phyloP scores from a whole-genome alignment of 2,888 invertebrate genomes.

The Apocheima hispidaria region DNA sequence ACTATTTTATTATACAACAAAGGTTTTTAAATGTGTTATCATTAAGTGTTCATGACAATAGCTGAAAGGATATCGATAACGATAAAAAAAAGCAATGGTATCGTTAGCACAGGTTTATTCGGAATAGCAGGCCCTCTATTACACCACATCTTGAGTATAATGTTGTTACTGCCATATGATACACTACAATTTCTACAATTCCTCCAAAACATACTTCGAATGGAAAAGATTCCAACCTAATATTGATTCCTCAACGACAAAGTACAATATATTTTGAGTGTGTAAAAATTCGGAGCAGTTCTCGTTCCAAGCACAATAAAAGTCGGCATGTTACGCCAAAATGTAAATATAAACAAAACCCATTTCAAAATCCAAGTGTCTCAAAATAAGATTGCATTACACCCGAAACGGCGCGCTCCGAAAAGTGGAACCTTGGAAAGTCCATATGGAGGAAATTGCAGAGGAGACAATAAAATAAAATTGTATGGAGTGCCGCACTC shows the following conservation, averaged over 20 bases:
- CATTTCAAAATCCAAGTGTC: conserved; percentile 15
- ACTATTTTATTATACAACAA: too few relatives aligned
- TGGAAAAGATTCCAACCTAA: neutral
- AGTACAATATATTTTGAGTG: neutral
- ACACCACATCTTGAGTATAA: too few relatives aligned
- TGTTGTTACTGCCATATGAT: too few relatives aligned
- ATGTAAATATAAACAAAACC: conserved; percentile 1
- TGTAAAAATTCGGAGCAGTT: too few relatives aligned
- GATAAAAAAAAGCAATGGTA: too few relatives aligned
- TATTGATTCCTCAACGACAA: neutral
- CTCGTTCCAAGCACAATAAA: conserved; percentile 2
- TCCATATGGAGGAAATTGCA: conserved; percentile 25
- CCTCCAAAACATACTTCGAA: too few relatives aligned
- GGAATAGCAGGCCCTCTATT: too few relatives aligned
- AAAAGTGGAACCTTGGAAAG: conserved; percentile 4
- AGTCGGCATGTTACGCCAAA: conserved; percentile 7
- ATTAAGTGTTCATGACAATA: too few relatives aligned
- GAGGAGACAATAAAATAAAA: conserved; percentile 25
- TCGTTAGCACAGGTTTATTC: too few relatives aligned
- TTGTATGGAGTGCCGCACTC: conserved; percentile 22
- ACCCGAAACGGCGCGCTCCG: conserved; percentile 8
- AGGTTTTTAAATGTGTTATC: too few relatives aligned
- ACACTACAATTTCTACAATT: too few relatives aligned
- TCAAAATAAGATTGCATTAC: conserved; percentile 23
- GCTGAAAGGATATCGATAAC: too few relatives aligned